Percentiles rank a stretch among this genome's conserved stretches.
Conservation (phyloP, 2,113 vertebrate species). For the Grammatotria lemairii region DNA sequence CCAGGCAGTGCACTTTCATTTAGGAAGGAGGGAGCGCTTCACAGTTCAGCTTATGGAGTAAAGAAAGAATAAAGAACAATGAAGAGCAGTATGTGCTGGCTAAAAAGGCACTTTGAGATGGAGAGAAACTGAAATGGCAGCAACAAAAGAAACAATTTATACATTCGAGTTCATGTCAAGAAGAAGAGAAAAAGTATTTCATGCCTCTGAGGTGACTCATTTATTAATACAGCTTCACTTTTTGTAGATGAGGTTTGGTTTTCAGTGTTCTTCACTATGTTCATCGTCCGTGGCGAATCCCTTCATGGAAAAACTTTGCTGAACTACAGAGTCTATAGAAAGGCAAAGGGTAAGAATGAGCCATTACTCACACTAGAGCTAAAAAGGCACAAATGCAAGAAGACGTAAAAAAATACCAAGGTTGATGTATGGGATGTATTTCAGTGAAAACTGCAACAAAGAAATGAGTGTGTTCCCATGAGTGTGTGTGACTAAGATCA, state of each 20-base stretch:
- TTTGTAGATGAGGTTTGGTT: neutral
- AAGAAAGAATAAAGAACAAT: neutral
- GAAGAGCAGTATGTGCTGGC: neutral
- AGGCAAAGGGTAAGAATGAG: neutral
- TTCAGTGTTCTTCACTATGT: neutral
- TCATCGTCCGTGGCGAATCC: neutral
- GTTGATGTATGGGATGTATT: neutral
- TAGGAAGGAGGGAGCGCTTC: constrained; percentile 16
- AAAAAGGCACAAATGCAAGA: neutral
- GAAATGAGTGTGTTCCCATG: neutral
- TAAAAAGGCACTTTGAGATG: neutral
- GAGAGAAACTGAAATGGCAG: neutral
- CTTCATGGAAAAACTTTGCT: neutral
- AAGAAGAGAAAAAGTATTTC: neutral
- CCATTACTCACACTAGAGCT: neutral
- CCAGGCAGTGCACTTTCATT: constrained; percentile 14
- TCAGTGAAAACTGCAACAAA: neutral
- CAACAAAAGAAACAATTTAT: neutral
- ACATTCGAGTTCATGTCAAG: neutral
- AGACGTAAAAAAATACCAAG: neutral
- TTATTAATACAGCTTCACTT: neutral
- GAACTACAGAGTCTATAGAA: neutral
- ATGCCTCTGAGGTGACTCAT: neutral
- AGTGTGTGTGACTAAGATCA: neutral
- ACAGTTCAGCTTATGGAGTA: constrained; percentile 5